These are phyloP conservation scores for Ptilodon capucinus DNA, from an alignment of 2,888 invertebrate genomes.

Conservation along the genomic window DNA sequence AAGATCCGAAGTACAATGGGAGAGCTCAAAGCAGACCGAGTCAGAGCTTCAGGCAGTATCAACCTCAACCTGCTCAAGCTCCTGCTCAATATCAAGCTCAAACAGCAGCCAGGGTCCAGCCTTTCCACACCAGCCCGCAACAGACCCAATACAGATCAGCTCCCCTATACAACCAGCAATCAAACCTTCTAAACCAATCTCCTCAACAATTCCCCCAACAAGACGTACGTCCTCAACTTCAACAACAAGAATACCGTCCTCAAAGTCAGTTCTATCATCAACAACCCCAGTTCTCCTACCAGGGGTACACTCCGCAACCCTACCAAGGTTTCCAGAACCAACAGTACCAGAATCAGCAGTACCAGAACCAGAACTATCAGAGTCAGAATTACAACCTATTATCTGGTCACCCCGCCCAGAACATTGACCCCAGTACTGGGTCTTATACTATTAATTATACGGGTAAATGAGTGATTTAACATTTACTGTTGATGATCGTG, in stretches of 20 bases:
- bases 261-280: conserved; percentile 73
- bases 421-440: conserved; percentile 87
- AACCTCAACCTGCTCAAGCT: conserved; percentile 13
- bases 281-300: conserved; percentile 70
- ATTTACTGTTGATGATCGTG: not conserved
- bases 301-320: conserved; percentile 61
- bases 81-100: conserved; percentile 45
- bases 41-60: conserved; percentile 51
- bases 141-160: conserved; percentile 38
- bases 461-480: conserved; percentile 50
- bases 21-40: conserved; percentile 42
- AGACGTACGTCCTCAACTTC: conserved; percentile 45
- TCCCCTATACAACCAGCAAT: conserved; percentile 48
- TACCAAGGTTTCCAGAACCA: conserved; percentile 35
- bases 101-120: conserved; percentile 20
- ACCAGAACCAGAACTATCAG: conserved; percentile 59
- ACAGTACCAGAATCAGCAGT: conserved; percentile 55
- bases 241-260: conserved; percentile 47
- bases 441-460: conserved; percentile 91
- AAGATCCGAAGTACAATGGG: conserved; percentile 85
- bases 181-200: conserved; percentile 53
- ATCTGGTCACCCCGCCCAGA: conserved; percentile 87
- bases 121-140: conserved; percentile 24
- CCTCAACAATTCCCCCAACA: conserved; percentile 64
- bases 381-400: conserved; percentile 75